phyloP scores from a whole-genome alignment of 1,140 invertebrate species.

The Scaptomyza hsui region DNA sequence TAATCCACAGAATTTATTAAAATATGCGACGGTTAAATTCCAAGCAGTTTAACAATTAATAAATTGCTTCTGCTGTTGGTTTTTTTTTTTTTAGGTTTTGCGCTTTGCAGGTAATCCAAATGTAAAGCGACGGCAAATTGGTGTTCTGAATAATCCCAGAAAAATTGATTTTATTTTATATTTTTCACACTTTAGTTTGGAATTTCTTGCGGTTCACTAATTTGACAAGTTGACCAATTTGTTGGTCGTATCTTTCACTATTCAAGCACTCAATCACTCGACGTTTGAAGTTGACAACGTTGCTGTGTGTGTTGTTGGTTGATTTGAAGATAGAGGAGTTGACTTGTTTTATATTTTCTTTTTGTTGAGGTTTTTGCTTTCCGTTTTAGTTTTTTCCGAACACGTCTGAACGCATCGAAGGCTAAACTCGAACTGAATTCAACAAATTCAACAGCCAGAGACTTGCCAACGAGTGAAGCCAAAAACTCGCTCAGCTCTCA shows the following conservation, averaged over 20 bases:
- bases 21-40: constrained; percentile 43
- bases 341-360: constrained; percentile 6
- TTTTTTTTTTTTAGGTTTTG: constrained; percentile 9
- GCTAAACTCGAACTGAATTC: constrained; percentile 81
- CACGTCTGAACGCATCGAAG: constrained; percentile 81
- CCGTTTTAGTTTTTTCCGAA: constrained; percentile 68
- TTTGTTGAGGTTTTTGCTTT: constrained; percentile 27
- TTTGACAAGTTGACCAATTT: constrained; percentile 28
- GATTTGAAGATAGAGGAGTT: constrained; percentile 28
- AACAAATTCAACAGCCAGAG: constrained; percentile 26
- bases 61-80: not conserved
- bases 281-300: constrained; percentile 16
- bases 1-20: constrained; percentile 55
- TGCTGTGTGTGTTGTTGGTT: constrained; percentile 4
- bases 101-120: constrained; percentile 54
- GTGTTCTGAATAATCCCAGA: constrained; percentile 34
- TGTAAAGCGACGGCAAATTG: constrained; percentile 43
- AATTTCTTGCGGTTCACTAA: constrained; percentile 37
- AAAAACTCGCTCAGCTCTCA: constrained; percentile 13
- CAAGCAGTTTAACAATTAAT: constrained; percentile 10
- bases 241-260: constrained; percentile 26
- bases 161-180: constrained; percentile 11
- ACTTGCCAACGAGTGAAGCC: constrained; percentile 57
- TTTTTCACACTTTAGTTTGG: constrained; percentile 30
- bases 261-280: constrained; percentile 31